Evolutionary conservation across 2,113 vertebrate species (phyloP), one percentile per base, ranked within the genome.

Genomic region (Ia io): DNA sequence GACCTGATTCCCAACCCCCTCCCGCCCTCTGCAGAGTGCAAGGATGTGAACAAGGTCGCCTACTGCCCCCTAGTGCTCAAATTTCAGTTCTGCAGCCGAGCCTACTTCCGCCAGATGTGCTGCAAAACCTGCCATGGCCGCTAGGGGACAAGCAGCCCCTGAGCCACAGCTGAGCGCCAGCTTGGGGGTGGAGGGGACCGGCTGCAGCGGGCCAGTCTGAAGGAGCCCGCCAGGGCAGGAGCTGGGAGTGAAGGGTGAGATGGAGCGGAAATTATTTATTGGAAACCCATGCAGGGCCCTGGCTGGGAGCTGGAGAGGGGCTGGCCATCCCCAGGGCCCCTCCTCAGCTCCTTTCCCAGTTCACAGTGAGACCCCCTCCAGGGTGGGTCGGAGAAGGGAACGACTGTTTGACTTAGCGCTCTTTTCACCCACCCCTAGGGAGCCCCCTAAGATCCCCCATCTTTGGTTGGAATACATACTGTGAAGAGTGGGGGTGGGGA

Each of bases 21-120:
- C 44, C 96, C 84, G 78, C 65, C 86, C 84, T 80, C 30, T 76
- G 18, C 98, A 99, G 99, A 99, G 98, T 99, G 99, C 98, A 99
- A 99, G 99, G 99, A 99, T 98, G 99, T 99, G 98, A 99, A 99
- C 99, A 99, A 99, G 98, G 99, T 99, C 97, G 99, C 99, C 76
- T 99, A 99, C 98, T 99, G 99, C 99, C 99, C 99, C 91, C 99
- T 99, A 97, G 99, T 99, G 99, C 99, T 99, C 98, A 99, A 99
- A 98, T 99, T 99, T 95, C 99, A 99, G 98, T 99, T 99, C 98
- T 99, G 99, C 99, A 99, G 99, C 98, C 98, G 99, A 95, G 98
- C 99, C 93, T 99, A 99, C 98, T 99, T 99, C 98, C 99, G 99
- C 98, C 99, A 99, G 98, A 99, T 99, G 99, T 99, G 99, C 98